Conservation (phyloP, 2,797 vertebrate genomes). For the Helarctos malayanus region DNA sequence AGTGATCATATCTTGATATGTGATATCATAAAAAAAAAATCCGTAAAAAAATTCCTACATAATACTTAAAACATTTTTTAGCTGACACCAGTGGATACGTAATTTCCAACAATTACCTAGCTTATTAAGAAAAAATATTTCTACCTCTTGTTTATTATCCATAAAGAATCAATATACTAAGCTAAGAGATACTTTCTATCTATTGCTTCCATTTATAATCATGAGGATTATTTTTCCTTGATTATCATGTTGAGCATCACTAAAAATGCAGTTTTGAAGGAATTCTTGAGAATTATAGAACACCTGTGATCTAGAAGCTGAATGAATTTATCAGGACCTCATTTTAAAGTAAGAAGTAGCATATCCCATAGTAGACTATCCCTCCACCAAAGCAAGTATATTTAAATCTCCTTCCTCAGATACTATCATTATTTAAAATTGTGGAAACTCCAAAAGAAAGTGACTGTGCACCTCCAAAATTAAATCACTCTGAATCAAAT, state of each 20-base stretch:
- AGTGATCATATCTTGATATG: neutral
- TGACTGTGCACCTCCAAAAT: neutral
- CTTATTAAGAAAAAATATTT: neutral
- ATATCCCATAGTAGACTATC: neutral
- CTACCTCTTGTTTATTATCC: neutral
- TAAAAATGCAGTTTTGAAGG: neutral
- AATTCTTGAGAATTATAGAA: neutral
- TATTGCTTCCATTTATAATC: neutral
- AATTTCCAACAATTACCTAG: neutral
- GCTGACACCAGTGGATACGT: neutral
- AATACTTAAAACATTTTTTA: neutral
- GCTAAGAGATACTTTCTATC: constrained; percentile 11
- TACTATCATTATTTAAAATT: constrained; percentile 11
- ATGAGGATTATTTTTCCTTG: neutral
- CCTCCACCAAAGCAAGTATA: neutral
- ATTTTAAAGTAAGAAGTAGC: constrained; percentile 11
- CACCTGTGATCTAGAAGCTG: neutral
- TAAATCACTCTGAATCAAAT: constrained; percentile 34
- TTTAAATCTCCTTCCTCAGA: neutral
- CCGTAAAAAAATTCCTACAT: neutral
- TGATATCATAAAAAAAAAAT: neutral
- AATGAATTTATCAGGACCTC: neutral
- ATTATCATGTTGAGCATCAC: constrained; percentile 17
- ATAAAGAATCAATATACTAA: neutral
- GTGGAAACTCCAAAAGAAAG: neutral